Evolutionary conservation across 2,888 invertebrate species (phyloP).

Genomic region (Hyles lineata): DNA sequence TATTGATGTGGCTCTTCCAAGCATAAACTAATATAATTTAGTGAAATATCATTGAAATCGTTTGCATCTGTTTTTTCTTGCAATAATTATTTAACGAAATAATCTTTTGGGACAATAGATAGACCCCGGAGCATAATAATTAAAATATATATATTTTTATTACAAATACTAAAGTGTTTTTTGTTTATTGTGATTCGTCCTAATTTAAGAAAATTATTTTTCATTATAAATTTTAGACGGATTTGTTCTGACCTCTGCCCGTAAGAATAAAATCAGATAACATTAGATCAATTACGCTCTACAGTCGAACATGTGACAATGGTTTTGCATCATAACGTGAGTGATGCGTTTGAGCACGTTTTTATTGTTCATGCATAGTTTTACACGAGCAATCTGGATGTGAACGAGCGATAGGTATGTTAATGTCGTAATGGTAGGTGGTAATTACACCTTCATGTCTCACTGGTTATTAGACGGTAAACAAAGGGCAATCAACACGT

Average conservation of each 20-base stretch:
- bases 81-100: no score
- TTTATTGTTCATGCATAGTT: conserved; percentile 32
- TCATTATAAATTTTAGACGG: neutral
- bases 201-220: neutral
- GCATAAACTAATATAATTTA: no score
- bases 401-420: conserved; percentile 49
- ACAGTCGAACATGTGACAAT: neutral
- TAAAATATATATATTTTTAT: no score
- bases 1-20: no score
- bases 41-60: no score
- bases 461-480: conserved; percentile 36
- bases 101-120: no score
- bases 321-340: conserved; percentile 30
- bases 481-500: conserved; percentile 43
- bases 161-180: no score
- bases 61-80: no score
- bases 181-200: neutral
- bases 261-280: neutral
- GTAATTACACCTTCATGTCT: conserved; percentile 64
- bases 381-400: conserved; percentile 46
- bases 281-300: neutral
- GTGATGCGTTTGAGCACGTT: conserved; percentile 31
- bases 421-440: conserved; percentile 47
- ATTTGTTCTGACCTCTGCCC: neutral
- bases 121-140: no score